Percentiles rank a stretch among this genome's conserved stretches.
These are phyloP conservation scores for Isaurus tuberculatus DNA, from an alignment of 92 coral and sea anemone genomes.

Conservation along the genomic window DNA sequence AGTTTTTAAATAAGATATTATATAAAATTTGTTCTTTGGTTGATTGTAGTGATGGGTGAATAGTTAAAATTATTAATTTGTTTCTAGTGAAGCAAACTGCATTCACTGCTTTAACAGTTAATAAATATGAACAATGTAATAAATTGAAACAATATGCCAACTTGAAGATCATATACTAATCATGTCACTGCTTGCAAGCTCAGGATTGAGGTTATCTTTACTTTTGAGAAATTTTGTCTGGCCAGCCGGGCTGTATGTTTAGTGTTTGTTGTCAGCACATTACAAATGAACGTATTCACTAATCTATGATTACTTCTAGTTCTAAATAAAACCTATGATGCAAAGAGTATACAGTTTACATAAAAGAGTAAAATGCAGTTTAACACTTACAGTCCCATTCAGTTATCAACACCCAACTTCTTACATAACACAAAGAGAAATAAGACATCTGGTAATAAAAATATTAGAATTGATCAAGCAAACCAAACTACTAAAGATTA, in stretches of 20 bases:
- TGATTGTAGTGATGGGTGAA: constrained; percentile 6
- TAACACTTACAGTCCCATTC: too few species aligned
- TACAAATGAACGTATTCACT: too few species aligned
- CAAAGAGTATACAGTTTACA: too few species aligned
- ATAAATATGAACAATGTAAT: neutral
- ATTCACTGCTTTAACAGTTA: constrained; percentile 6
- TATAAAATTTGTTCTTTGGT: constrained; percentile 10
- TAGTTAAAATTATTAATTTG: constrained; percentile 16
- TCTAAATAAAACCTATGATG: too few species aligned
- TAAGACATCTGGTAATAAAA: too few species aligned
- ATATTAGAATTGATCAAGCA: too few species aligned
- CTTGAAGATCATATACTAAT: constrained; percentile 11
- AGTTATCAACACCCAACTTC: too few species aligned
- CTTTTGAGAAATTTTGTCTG: neutral
- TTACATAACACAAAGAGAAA: too few species aligned
- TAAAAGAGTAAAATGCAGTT: too few species aligned
- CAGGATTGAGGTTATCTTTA: neutral
- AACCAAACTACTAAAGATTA: too few species aligned
- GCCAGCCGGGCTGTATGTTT: neutral
- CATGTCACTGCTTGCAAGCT: neutral
- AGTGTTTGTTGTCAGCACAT: too few species aligned
- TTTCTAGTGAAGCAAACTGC: constrained; percentile 6
- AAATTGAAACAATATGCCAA: constrained; percentile 8
- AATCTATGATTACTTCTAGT: too few species aligned
- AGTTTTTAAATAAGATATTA: constrained; percentile 15